Conservation (phyloP, 2,888 invertebrate species). For the Ennomos quercinarius region DNA sequence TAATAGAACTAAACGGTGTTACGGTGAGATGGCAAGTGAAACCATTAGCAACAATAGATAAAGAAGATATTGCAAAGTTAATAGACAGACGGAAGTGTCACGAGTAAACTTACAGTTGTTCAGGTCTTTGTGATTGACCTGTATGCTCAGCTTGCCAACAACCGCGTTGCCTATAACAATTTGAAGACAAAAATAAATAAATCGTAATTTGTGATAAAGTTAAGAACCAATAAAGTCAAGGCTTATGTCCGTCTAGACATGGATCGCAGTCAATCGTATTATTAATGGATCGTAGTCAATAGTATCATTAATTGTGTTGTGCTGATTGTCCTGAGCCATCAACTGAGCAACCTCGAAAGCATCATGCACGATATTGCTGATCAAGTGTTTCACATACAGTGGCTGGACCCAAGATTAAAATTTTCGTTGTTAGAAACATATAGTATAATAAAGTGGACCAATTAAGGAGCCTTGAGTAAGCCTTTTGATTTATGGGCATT, state of each 20-base stretch:
- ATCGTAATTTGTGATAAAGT: background rate
- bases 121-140: slow-evolving; percentile 62
- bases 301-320: too few species aligned
- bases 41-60: slow-evolving; percentile 26
- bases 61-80: slow-evolving; percentile 15
- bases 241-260: slow-evolving; percentile 2
- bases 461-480: slow-evolving; percentile 17
- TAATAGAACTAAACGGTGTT: slow-evolving; percentile 14
- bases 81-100: slow-evolving; percentile 19
- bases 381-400: too few species aligned
- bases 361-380: too few species aligned
- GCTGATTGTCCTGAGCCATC: too few species aligned
- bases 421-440: background rate
- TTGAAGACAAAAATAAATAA: slow-evolving; percentile 26
- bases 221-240: background rate
- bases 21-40: slow-evolving; percentile 22
- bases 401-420: too few species aligned
- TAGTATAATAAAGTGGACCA: slow-evolving; percentile 13
- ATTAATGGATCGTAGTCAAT: too few species aligned
- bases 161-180: slow-evolving; percentile 69
- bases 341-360: too few species aligned
- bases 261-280: background rate
- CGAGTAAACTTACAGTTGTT: slow-evolving; percentile 56
- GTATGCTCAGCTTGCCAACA: slow-evolving; percentile 73
- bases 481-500: slow-evolving; percentile 16